Conservation (phyloP, 1,140 invertebrate genomes). For the Drosophila nebulosa region DNA sequence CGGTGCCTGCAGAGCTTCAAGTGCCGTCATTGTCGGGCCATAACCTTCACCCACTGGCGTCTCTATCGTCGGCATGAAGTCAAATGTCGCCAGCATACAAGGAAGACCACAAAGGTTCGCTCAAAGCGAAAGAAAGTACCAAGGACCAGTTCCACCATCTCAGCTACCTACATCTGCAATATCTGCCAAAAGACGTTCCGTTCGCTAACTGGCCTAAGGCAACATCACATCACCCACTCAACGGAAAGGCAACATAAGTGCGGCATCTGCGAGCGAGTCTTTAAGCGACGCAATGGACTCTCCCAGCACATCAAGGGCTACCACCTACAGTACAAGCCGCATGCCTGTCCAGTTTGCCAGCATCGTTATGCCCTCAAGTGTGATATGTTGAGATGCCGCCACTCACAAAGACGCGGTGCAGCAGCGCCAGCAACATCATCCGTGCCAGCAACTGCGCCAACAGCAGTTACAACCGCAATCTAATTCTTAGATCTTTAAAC, state of each 20-base stretch:
- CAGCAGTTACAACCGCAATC: not conserved
- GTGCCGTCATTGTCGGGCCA: constrained; percentile 63
- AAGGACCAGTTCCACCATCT: not conserved
- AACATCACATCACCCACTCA: constrained; percentile 73
- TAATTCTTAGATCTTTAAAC: not conserved
- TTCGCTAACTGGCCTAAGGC: constrained; percentile 58
- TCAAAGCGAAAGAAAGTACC: constrained; percentile 11
- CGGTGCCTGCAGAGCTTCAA: constrained; percentile 62
- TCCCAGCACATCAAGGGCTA: constrained; percentile 74
- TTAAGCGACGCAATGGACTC: constrained; percentile 71
- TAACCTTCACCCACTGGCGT: constrained; percentile 71
- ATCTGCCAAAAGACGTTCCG: constrained; percentile 61
- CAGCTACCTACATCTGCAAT: constrained; percentile 31
- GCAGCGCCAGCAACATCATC: not conserved
- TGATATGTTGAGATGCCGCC: constrained; percentile 77
- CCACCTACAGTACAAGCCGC: constrained; percentile 74
- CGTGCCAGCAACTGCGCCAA: not conserved
- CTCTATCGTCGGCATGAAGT: constrained; percentile 63
- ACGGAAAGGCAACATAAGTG: constrained; percentile 67
- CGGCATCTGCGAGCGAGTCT: constrained; percentile 61
- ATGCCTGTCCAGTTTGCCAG: constrained; percentile 67
- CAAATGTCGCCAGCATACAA: constrained; percentile 43
- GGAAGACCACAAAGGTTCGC: constrained; percentile 6
- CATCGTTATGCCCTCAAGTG: constrained; percentile 75
- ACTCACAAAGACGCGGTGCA: constrained; percentile 49